These are phyloP conservation scores for Diarsia dahlii DNA, from an alignment of 2,888 invertebrate genomes.

Conservation along the genomic window DNA sequence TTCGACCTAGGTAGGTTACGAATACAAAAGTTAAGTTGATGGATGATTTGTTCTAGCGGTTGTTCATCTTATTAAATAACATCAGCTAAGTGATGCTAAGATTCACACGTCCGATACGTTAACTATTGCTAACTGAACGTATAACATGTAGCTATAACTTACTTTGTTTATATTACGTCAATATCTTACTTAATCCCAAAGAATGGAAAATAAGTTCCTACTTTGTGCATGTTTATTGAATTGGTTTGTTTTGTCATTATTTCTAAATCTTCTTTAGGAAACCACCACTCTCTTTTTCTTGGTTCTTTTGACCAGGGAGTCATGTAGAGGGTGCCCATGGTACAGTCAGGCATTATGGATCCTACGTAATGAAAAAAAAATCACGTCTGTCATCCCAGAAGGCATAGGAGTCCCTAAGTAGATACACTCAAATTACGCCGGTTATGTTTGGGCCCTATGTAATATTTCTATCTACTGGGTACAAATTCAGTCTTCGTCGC, in stretches of 20 bases:
- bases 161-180: conserved; percentile 1
- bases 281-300: too few relatives aligned
- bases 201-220: neutral
- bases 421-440: neutral
- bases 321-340: neutral
- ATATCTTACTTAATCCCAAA: conserved; percentile 4
- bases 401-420: neutral
- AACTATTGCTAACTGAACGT: conserved; percentile 26
- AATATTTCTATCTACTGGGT: neutral
- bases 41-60: neutral
- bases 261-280: neutral
- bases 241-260: neutral
- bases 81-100: conserved; percentile 18
- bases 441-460: neutral
- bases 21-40: neutral
- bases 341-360: neutral
- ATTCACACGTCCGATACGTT: conserved; percentile 9
- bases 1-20: neutral
- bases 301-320: neutral
- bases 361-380: neutral
- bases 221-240: conserved; percentile 3
- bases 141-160: neutral
- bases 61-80: conserved; percentile 3
- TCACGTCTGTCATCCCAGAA: neutral
- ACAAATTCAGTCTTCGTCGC: neutral